Evolutionary conservation across 2,113 vertebrate species (phyloP).

Genomic region (Scolopax mira): DNA sequence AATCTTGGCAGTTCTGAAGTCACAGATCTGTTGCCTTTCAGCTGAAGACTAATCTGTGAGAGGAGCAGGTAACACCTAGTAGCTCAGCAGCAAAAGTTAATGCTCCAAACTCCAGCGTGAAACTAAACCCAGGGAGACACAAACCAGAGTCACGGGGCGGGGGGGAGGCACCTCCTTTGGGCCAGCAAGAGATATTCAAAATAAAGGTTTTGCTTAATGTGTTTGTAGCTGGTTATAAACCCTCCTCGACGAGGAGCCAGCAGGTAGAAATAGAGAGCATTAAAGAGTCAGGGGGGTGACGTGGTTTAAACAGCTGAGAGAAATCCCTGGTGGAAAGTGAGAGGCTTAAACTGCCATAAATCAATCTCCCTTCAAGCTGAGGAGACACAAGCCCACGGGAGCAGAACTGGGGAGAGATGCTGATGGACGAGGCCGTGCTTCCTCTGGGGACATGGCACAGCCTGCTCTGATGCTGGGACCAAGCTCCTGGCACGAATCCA

Average conservation of each 20-base stretch:
- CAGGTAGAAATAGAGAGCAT: neutral
- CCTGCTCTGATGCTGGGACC: rapidly evolving
- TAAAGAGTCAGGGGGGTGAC: neutral
- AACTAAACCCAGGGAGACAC: neutral
- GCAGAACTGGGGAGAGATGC: rapidly evolving
- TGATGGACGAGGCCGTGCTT: neutral
- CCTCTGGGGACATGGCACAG: neutral
- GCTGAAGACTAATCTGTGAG: neutral
- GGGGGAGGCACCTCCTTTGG: neutral
- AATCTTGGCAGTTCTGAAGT: neutral
- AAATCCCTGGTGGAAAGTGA: neutral
- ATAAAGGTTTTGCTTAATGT: neutral
- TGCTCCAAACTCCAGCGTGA: neutral
- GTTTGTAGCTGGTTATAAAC: neutral
- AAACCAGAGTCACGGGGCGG: neutral
- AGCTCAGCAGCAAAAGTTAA: neutral
- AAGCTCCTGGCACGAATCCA: rapidly evolving
- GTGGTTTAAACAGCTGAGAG: neutral
- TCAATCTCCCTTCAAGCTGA: neutral
- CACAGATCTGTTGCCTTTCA: neutral
- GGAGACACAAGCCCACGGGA: neutral
- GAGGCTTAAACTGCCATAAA: neutral
- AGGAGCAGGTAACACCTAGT: neutral
- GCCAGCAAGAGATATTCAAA: neutral
- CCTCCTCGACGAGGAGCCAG: neutral